Evolutionary conservation across 2,888 invertebrate species (phyloP).

Genomic region (Lapara coniferarum): DNA sequence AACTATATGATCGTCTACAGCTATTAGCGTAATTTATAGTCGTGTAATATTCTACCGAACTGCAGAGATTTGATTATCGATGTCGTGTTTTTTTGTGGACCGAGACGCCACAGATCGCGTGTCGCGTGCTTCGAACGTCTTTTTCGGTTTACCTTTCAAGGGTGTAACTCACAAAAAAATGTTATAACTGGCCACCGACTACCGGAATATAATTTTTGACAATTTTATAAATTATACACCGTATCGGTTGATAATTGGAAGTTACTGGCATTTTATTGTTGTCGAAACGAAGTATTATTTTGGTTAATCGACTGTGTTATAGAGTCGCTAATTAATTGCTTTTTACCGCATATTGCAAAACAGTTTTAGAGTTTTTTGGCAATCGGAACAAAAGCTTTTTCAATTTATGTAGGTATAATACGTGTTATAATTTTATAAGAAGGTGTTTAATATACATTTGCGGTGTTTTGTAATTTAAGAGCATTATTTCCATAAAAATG

Average conservation of each 20-base stretch:
- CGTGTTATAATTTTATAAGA: no score
- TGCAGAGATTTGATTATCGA: conserved; percentile 78
- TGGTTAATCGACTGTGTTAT: conserved; percentile 25
- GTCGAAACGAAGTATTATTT: conserved; percentile 23
- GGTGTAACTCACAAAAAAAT: conserved; percentile 75
- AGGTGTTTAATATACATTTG: no score
- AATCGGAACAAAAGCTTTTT: no score
- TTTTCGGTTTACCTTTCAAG: conserved; percentile 67
- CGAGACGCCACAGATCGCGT: conserved; percentile 71
- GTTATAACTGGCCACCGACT: conserved; percentile 77
- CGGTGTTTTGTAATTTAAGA: no score
- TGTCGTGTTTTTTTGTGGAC: conserved; percentile 65
- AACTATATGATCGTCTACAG: conserved; percentile 68
- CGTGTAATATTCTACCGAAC: conserved; percentile 74
- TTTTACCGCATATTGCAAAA: background rate
- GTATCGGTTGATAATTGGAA: conserved; percentile 72
- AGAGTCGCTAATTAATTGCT: background rate
- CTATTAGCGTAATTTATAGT: conserved; percentile 82
- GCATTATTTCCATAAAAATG: no score
- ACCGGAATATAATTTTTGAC: conserved; percentile 82
- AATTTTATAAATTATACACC: conserved; percentile 81
- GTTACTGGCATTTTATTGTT: conserved; percentile 52
- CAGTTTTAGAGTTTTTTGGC: background rate
- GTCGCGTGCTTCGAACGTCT: conserved; percentile 76
- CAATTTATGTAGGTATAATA: no score